Evolutionary conservation across 1,140 invertebrate species (phyloP).

Genomic region (Danaus melanippus): DNA sequence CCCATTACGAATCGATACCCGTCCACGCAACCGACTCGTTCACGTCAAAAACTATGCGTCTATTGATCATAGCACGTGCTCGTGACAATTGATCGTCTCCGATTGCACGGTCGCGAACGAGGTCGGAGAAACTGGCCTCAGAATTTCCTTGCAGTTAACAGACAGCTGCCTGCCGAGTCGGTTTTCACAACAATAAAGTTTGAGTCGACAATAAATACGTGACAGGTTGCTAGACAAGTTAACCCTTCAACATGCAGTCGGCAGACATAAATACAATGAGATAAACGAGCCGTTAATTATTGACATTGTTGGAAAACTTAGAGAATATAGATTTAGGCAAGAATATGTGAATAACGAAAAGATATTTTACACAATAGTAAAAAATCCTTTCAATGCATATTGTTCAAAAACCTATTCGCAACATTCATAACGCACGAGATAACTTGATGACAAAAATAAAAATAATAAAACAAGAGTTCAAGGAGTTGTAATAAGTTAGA

Average conservation of each 20-base stretch:
- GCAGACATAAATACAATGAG: too few relatives aligned
- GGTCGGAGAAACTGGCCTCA: constrained; percentile 32
- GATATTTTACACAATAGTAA: too few relatives aligned
- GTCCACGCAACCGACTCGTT: constrained; percentile 3
- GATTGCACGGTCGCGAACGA: constrained; percentile 28
- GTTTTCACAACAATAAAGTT: constrained; percentile 31
- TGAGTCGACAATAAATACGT: constrained; percentile 25
- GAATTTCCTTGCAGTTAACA: constrained; percentile 30
- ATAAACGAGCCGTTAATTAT: too few relatives aligned
- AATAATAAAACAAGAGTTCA: constrained; percentile 19
- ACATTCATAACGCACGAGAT: too few relatives aligned
- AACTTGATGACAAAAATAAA: not conserved
- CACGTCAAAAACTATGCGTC: constrained; percentile 28
- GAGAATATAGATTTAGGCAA: too few relatives aligned
- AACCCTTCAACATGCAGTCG: too few relatives aligned
- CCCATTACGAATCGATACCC: constrained; percentile 11
- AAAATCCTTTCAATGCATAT: too few relatives aligned
- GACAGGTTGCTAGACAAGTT: constrained; percentile 7
- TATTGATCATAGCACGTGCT: constrained; percentile 44
- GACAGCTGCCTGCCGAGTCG: constrained; percentile 13
- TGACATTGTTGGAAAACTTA: too few relatives aligned
- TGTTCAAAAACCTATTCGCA: too few relatives aligned
- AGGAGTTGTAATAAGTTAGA: constrained; percentile 24
- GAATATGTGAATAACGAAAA: too few relatives aligned
- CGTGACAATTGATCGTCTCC: constrained; percentile 22